These are phyloP conservation scores for Origma solitaria DNA, from an alignment of 2,113 vertebrate genomes.

Conservation along the genomic window DNA sequence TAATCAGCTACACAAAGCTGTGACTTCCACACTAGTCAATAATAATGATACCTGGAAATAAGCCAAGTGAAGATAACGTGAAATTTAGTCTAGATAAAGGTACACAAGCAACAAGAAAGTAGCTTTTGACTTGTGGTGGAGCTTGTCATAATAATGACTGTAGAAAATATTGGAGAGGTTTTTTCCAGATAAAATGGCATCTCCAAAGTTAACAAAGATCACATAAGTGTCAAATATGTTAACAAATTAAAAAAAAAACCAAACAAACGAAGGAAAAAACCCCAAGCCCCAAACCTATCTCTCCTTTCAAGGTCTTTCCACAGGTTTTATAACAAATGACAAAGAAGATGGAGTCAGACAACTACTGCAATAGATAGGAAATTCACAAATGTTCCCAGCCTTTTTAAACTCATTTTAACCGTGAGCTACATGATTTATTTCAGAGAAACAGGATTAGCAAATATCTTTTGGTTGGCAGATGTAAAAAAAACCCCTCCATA, in stretches of 20 bases:
- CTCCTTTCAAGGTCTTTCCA: constrained; percentile 1
- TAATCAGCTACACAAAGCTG: neutral
- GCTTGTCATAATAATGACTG: neutral
- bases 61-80: neutral
- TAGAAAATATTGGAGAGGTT: rapidly evolving
- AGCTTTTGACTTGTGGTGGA: neutral
- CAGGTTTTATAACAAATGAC: neutral
- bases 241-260: neutral
- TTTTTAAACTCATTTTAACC: neutral
- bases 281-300: neutral
- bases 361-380: neutral
- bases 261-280: too few relatives aligned
- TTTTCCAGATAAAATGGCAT: neutral
- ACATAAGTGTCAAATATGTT: rapidly evolving
- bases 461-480: neutral
- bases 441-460: neutral
- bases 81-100: neutral
- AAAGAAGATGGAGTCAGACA: neutral
- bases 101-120: neutral
- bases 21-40: neutral
- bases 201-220: neutral
- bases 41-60: neutral
- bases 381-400: neutral
- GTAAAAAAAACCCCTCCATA: neutral
- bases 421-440: neutral